Evolutionary conservation across 2,888 invertebrate genomes (phyloP), one percentile per base, ranked within the genome.

Genomic region (Scaptomyza caliginosa): DNA sequence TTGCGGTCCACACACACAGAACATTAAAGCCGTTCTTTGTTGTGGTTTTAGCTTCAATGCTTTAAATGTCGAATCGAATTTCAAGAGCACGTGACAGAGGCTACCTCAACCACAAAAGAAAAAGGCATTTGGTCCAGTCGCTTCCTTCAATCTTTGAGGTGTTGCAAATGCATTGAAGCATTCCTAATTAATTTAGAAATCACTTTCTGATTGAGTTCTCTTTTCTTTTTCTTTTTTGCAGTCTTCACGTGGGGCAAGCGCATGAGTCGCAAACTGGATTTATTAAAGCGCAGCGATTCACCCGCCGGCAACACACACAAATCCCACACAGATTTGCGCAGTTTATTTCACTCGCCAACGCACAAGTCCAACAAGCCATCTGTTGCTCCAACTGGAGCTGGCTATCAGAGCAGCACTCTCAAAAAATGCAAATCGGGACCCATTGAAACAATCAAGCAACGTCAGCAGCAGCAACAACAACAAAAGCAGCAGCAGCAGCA

Each of bases 181-280:
- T 79, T 79, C 76, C 76, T 79, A 86, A 79, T 72, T 74, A 50
- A 70, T 66, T 74, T 73, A 70, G 74, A 79, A 78, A 74, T 73
- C 54, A 67, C 59, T 67, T 78, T 74, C 68, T 78, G 72, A 82
- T 78, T 69, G 58, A 57, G 36, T 54, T 52, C 11, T 36, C 13
- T 49, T 34, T 7, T 34, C 5, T 16, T 0, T 26, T 10, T 10
- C 3, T 10, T 26, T 8, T 10, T 83, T 93, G 59, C 92, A 94
- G 94, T 94, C 88, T 93, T 94, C 67, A 94, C 95, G 76, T 96
- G 96, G 96, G 95, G 96, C 84, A 94, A 95, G 67, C 93, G 94
- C 72, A 95, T 96, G 95, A 95, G 95, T 72, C 94, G 94, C 79
- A 95, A 95, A 90, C 92, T 96, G 85, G 96, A 96, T 86, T 93